Percentiles rank a stretch among this genome's conserved stretches.
Evolutionary conservation across 2,888 invertebrate genomes (phyloP).

Genomic region (Ecliptopera silaceata): DNA sequence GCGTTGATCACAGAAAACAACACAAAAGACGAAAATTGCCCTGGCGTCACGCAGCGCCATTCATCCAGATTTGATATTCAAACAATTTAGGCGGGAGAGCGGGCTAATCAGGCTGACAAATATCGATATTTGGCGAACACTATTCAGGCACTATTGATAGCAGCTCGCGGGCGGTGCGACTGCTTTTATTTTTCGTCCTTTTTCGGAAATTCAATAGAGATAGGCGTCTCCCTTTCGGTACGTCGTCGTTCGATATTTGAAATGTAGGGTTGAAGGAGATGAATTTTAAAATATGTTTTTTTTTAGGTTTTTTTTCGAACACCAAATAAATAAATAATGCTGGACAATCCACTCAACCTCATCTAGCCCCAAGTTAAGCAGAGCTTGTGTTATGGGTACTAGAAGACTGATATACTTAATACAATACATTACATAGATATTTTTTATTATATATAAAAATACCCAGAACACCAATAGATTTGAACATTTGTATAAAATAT

Average conservation of each 20-base stretch:
- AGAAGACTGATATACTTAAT: too few relatives aligned
- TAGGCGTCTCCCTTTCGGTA: constrained; percentile 73
- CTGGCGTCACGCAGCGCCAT: constrained; percentile 71
- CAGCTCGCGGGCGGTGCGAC: constrained; percentile 45
- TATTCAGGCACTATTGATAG: constrained; percentile 64
- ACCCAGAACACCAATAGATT: too few relatives aligned
- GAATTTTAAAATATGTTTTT: constrained; percentile 1
- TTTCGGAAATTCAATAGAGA: constrained; percentile 81
- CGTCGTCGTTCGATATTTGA: constrained; percentile 69
- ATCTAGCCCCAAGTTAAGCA: too few relatives aligned
- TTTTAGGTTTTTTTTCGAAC: neutral
- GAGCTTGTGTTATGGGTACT: too few relatives aligned
- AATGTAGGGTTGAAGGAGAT: constrained; percentile 61
- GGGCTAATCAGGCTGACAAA: constrained; percentile 81
- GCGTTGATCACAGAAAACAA: constrained; percentile 31
- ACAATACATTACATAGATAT: too few relatives aligned
- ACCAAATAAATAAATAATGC: neutral
- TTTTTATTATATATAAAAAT: too few relatives aligned
- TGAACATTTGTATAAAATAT: too few relatives aligned
- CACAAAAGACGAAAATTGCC: constrained; percentile 57
- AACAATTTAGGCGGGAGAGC: constrained; percentile 56
- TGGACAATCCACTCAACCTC: too few relatives aligned
- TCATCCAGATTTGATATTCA: constrained; percentile 56
- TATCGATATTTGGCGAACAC: constrained; percentile 67
- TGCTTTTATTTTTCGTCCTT: constrained; percentile 72